Evolutionary conservation across 2,797 vertebrate species (phyloP).

Genomic region (Simalia tracyae): DNA sequence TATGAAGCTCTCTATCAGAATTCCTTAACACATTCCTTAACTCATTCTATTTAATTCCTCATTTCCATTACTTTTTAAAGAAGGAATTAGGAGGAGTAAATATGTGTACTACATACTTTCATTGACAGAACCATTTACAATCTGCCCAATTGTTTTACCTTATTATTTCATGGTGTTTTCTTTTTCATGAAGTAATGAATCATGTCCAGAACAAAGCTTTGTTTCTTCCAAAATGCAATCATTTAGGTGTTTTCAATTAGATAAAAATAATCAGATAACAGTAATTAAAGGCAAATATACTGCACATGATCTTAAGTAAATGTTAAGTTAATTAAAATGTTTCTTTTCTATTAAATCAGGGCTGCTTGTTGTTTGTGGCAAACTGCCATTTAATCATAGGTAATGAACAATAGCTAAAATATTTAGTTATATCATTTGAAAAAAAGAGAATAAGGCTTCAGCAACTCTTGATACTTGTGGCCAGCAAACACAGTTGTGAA

Average conservation of each 20-base stretch:
- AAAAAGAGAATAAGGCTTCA: neutral
- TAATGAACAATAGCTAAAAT: neutral
- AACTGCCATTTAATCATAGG: neutral
- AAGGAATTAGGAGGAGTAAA: neutral
- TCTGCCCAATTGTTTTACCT: conserved; percentile 8
- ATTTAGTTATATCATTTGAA: neutral
- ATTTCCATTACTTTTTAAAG: neutral
- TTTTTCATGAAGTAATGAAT: conserved; percentile 19
- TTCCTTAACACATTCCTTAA: neutral
- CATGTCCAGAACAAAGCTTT: conserved; percentile 31
- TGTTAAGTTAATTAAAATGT: conserved; percentile 46
- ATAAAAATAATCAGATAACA: conserved; percentile 21
- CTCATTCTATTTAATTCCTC: neutral
- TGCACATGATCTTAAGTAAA: neutral
- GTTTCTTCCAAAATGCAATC: conserved; percentile 44
- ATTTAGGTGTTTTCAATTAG: conserved; percentile 29
- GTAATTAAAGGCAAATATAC: conserved; percentile 18
- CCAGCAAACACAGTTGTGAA: too few species aligned
- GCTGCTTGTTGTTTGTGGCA: neutral
- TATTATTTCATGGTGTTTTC: conserved; percentile 14
- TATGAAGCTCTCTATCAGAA: neutral
- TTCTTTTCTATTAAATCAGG: conserved; percentile 21
- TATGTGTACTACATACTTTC: neutral
- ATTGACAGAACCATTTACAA: neutral
- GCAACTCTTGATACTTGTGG: neutral